Conservation (phyloP, 2,888 invertebrate species). For the Geotrupes spiniger region DNA sequence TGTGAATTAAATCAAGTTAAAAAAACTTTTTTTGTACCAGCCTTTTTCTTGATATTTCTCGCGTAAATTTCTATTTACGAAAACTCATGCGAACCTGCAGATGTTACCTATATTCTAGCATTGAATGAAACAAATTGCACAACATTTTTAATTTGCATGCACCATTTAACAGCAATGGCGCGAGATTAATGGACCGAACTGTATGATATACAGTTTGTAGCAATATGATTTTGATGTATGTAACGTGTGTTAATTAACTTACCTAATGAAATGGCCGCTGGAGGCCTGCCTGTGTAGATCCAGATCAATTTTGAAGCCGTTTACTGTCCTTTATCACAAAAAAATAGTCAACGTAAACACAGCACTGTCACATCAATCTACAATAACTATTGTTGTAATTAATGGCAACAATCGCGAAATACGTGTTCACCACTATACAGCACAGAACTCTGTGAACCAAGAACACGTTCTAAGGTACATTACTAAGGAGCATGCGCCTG, state of each 20-base stretch:
- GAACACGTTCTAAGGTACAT: slow-evolving; percentile 27
- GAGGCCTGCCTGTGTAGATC: slow-evolving; percentile 72
- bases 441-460: slow-evolving; percentile 43
- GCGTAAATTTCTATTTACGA: no score
- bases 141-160: no score
- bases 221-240: no score
- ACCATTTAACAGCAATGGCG: no score
- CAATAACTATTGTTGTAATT: slow-evolving; percentile 16
- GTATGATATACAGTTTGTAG: no score
- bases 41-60: no score
- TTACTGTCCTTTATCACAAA: slow-evolving; percentile 37
- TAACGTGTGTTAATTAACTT: slow-evolving; percentile 12
- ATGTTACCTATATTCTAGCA: no score
- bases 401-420: slow-evolving; percentile 24
- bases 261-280: slow-evolving; percentile 76
- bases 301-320: slow-evolving; percentile 70
- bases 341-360: slow-evolving; percentile 19
- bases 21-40: no score
- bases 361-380: slow-evolving; percentile 20
- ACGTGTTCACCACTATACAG: slow-evolving; percentile 45
- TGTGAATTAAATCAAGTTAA: no score
- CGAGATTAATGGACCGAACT: no score
- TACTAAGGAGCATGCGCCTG: slow-evolving; percentile 38
- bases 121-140: no score
- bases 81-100: no score